These are phyloP conservation scores for Polypedilum pembai DNA, from an alignment of 1,140 invertebrate genomes.

Conservation along the genomic window DNA sequence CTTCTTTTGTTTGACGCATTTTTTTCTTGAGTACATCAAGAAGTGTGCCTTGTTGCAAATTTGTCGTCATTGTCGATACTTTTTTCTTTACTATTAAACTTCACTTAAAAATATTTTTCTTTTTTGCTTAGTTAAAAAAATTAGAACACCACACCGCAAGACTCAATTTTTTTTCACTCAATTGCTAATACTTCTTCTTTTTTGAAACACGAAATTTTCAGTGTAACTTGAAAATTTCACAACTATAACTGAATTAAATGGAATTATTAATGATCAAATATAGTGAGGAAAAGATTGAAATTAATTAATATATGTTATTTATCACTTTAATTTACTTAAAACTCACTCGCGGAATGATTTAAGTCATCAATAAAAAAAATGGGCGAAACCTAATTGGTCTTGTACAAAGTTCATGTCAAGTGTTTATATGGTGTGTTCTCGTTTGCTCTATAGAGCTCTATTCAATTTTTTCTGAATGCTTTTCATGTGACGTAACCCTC, in stretches of 20 bases:
- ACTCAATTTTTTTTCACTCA: constrained; percentile 16
- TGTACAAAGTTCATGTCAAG: background rate
- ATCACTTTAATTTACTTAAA: constrained; percentile 22
- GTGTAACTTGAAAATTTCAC: background rate
- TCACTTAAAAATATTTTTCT: constrained; percentile 41
- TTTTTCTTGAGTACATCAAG: constrained; percentile 97
- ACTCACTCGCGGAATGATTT: background rate
- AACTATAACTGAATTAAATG: background rate
- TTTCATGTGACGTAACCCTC: no score
- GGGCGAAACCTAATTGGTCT: constrained; percentile 13
- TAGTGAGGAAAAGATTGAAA: background rate
- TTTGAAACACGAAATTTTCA: background rate
- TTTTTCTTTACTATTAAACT: constrained; percentile 42
- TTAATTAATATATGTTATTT: background rate
- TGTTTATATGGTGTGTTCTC: background rate
- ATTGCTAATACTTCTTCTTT: constrained; percentile 1
- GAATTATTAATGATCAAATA: constrained; percentile 1
- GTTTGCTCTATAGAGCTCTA: background rate
- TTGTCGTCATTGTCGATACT: constrained; percentile 67
- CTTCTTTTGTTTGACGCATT: constrained; percentile 96
- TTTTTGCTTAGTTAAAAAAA: background rate
- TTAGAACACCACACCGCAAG: no score
- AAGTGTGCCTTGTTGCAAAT: constrained; percentile 76
- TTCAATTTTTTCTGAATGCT: background rate
- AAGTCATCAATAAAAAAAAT: constrained; percentile 8